Base-by-base conservation (phyloP, 2,113 vertebrate genomes). In the Neolamprologus sp. region DNA sequence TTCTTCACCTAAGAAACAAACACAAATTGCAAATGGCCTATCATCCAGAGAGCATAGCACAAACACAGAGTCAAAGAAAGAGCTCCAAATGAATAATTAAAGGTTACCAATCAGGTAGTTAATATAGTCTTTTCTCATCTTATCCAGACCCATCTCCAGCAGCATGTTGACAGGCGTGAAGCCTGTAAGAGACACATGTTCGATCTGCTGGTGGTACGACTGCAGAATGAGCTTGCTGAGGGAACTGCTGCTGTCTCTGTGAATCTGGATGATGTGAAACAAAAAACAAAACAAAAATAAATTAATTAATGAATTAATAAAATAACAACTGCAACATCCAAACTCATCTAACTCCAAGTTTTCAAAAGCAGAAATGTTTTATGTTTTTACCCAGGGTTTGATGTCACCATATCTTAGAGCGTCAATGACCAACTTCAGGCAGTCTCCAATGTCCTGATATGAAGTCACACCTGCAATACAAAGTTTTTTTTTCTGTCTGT, bases 111-210 rank as follows among this genome's bases (percentile, higher is more conserved):
- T 97, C 42, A 99, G 98, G 95, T 98, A 99, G 94, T 96, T 98
- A 85, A 98, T 97, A 88, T 99, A 99, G 95, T 99, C 98, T 94
- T 97, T 99, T 92, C 98, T 98, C 95, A 99, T 96, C 95, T 99
- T 99, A 92, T 99, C 98, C 94, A 99, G 87, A 68, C 98, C 98
- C 89, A 99, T 96, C 93, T 99, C 98, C 75, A 99, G 96, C 82
- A 99, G 96, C 97, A 99, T 99, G 23, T 96, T 96, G 82, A 98
- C 91, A 3, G 98, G 97, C 40, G 94, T 88, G 81, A 96, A 94
- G 19, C 97, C 98, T 28, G 85, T 97, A 55, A 99, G 97, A 87
- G 96, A 89, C 89, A 98, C 89, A 0, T 80, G 82, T 19, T 97
- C 96, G 45, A 98, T 95, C 90, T 95, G 88, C 42, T 97, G 96